Percentiles rank a stretch among this genome's conserved stretches.
Evolutionary conservation across 2,797 vertebrate genomes (phyloP).

Genomic region (Peromyscus eremicus): DNA sequence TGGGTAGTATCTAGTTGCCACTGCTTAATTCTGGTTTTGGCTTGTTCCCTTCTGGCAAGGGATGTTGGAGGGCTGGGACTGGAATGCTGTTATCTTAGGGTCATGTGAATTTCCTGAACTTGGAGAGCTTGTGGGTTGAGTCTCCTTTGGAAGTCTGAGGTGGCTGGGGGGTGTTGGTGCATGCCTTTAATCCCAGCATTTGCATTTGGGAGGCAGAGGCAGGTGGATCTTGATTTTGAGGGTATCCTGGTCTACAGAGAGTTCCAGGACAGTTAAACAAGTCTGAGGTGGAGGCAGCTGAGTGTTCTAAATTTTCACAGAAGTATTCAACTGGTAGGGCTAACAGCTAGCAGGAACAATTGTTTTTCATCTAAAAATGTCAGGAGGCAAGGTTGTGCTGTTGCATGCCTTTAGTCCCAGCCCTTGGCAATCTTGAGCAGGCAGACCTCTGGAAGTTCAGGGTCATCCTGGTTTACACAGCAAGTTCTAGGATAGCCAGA

Average conservation of each 20-base stretch:
- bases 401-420: not conserved
- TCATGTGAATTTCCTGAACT: not conserved
- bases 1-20: not conserved
- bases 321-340: not conserved
- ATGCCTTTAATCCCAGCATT: too few relatives aligned
- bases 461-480: too few relatives aligned
- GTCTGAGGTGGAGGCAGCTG: not conserved
- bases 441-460: not conserved
- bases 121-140: not conserved
- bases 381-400: not conserved
- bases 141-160: not conserved
- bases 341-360: not conserved
- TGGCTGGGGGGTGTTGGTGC: too few relatives aligned
- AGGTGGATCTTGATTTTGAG: too few relatives aligned
- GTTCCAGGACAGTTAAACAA: not conserved
- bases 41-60: not conserved
- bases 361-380: not conserved
- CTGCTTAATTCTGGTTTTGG: not conserved
- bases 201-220: too few relatives aligned
- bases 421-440: not conserved
- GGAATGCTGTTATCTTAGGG: not conserved
- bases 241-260: too few relatives aligned
- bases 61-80: not conserved
- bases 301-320: not conserved
- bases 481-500: not conserved